Evolutionary conservation across 1,140 invertebrate species (phyloP).

Genomic region (Lordiphosa stackelbergi): DNA sequence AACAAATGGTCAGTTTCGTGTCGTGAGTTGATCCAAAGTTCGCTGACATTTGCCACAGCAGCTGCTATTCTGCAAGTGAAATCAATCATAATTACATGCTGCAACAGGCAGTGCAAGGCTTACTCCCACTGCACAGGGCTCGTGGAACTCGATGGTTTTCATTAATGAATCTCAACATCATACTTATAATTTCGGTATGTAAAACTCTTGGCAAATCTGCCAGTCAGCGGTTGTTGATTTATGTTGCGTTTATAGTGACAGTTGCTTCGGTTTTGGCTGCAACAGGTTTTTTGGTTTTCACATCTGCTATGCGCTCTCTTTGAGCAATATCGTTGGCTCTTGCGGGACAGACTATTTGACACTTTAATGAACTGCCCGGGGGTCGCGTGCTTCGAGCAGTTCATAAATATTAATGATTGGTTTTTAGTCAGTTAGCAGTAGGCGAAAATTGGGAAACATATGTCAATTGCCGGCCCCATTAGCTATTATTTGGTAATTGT

Average conservation of each 20-base stretch:
- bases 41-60: too few species aligned
- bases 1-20: too few species aligned
- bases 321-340: conserved; percentile 46
- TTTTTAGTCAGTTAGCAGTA: conserved; percentile 45
- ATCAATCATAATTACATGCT: conserved; percentile 58
- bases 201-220: too few species aligned
- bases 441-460: conserved; percentile 38
- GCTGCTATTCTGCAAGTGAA: neutral
- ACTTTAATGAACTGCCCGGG: conserved; percentile 68
- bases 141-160: too few species aligned
- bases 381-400: conserved; percentile 62
- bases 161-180: too few species aligned
- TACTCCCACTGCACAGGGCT: neutral
- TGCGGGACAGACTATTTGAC: conserved; percentile 61
- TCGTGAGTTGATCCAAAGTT: too few species aligned
- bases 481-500: conserved; percentile 64
- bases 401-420: conserved; percentile 68
- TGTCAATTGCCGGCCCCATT: conserved; percentile 49
- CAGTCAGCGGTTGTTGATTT: conserved; percentile 52
- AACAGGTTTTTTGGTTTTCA: conserved; percentile 56
- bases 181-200: too few species aligned
- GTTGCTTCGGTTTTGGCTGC: conserved; percentile 37
- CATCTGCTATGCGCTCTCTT: conserved; percentile 30
- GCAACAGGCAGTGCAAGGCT: neutral
- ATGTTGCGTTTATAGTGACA: conserved; percentile 67